phyloP scores from a whole-genome alignment of 1,140 invertebrate genomes.

The Acromyrmex charruanus region DNA sequence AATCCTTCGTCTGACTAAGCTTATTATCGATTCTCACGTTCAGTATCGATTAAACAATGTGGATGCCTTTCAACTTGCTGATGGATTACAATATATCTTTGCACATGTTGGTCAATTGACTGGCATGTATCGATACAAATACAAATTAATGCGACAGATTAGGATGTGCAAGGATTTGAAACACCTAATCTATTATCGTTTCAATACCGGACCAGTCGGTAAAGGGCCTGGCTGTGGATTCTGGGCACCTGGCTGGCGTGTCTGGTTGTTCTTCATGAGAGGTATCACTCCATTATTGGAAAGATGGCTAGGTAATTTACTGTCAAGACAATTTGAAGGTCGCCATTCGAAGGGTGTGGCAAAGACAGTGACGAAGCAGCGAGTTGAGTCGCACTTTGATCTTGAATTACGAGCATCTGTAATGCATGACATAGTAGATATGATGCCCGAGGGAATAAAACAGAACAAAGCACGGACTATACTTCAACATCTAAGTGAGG shows the following conservation, averaged over 20 bases:
- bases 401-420: conserved; percentile 98
- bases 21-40: conserved; percentile 99
- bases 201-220: conserved; percentile 99
- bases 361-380: conserved; percentile 99
- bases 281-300: conserved; percentile 99
- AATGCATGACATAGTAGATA: conserved; percentile 99
- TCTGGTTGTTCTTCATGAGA: conserved; percentile 99
- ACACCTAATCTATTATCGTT: conserved; percentile 99
- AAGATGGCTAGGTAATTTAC: conserved; percentile 98
- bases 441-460: conserved; percentile 99
- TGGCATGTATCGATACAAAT: conserved; percentile 99
- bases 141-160: conserved; percentile 99
- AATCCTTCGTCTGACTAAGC: conserved; percentile 98
- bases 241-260: conserved; percentile 99
- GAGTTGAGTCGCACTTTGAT: conserved; percentile 99
- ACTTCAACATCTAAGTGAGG: conserved; percentile 99
- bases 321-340: conserved; percentile 99
- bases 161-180: conserved; percentile 99
- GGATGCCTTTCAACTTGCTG: conserved; percentile 99
- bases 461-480: conserved; percentile 99
- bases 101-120: conserved; percentile 99
- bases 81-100: conserved; percentile 99
- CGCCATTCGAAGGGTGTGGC: conserved; percentile 99
- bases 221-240: conserved; percentile 99
- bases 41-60: conserved; percentile 99